Conservation (phyloP, 1,140 invertebrate genomes). For the Brevipalpus yothersi region DNA sequence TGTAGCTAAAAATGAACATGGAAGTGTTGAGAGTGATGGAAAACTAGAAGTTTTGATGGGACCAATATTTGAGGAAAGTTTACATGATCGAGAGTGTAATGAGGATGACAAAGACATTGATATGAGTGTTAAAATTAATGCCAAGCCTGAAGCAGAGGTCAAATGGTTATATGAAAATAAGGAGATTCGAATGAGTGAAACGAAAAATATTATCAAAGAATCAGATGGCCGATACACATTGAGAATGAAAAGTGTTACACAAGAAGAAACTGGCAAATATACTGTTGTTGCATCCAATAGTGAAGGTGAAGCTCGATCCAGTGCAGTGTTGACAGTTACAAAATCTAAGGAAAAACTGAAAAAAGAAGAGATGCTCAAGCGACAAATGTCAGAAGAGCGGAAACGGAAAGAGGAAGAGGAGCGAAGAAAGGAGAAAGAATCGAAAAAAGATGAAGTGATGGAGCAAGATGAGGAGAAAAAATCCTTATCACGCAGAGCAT, state of each 20-base stretch:
- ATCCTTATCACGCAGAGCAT: no score
- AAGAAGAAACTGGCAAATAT: conserved; percentile 32
- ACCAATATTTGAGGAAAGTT: conserved; percentile 24
- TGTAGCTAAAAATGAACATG: conserved; percentile 55
- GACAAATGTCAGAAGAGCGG: no score
- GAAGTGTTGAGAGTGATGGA: conserved; percentile 18
- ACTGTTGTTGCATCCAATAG: conserved; percentile 28
- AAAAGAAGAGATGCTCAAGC: not conserved
- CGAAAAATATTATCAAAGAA: conserved; percentile 21
- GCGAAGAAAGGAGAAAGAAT: no score
- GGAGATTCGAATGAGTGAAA: conserved; percentile 33
- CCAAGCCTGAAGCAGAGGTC: conserved; percentile 49
- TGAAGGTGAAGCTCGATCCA: conserved; percentile 32
- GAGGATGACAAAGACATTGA: conserved; percentile 48
- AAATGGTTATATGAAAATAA: conserved; percentile 35
- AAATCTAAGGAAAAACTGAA: not conserved
- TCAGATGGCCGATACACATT: conserved; percentile 44
- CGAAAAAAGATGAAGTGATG: no score
- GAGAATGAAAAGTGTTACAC: conserved; percentile 21
- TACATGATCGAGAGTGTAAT: conserved; percentile 35
- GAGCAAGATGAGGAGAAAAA: no score
- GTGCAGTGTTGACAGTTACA: conserved; percentile 39
- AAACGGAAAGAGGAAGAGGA: no score
- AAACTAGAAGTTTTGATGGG: conserved; percentile 7
- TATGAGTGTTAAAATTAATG: conserved; percentile 52